These are phyloP conservation scores for Thymallus thymallus DNA, from an alignment of 2,113 vertebrate species.

Conservation along the genomic window DNA sequence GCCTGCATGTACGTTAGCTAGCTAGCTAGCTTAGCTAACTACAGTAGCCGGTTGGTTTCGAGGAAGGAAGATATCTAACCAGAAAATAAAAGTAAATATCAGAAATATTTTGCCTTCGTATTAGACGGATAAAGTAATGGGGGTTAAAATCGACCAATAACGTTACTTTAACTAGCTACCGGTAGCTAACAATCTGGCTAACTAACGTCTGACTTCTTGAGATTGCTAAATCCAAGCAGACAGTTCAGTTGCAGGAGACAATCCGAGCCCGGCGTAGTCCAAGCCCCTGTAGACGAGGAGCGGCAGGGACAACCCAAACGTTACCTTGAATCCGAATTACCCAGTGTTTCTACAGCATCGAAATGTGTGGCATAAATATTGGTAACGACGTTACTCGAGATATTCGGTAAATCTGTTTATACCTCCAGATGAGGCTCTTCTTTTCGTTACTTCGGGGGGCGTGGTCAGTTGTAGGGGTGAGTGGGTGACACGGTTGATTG, in stretches of 20 bases:
- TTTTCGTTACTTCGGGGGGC: constrained; percentile 17
- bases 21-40: constrained; percentile 33
- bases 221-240: neutral
- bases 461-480: constrained; percentile 4
- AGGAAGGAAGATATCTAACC: neutral
- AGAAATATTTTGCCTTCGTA: neutral
- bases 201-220: neutral
- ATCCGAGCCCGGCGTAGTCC: constrained; percentile 18
- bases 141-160: too few relatives aligned
- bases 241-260: constrained; percentile 11
- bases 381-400: constrained; percentile 4
- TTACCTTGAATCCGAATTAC: neutral
- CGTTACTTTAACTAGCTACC: too few relatives aligned
- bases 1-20: constrained; percentile 12
- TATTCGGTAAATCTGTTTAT: neutral
- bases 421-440: constrained; percentile 20
- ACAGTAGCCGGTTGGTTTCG: neutral
- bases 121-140: constrained; percentile 5
- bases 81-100: too few relatives aligned
- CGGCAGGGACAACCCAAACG: neutral
- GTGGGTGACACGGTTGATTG: neutral
- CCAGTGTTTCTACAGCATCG: neutral
- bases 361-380: neutral
- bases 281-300: neutral
- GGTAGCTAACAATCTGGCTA: constrained; percentile 13